These are phyloP conservation scores for Hyalella azteca DNA, from an alignment of 2,888 invertebrate species.

Conservation along the genomic window DNA sequence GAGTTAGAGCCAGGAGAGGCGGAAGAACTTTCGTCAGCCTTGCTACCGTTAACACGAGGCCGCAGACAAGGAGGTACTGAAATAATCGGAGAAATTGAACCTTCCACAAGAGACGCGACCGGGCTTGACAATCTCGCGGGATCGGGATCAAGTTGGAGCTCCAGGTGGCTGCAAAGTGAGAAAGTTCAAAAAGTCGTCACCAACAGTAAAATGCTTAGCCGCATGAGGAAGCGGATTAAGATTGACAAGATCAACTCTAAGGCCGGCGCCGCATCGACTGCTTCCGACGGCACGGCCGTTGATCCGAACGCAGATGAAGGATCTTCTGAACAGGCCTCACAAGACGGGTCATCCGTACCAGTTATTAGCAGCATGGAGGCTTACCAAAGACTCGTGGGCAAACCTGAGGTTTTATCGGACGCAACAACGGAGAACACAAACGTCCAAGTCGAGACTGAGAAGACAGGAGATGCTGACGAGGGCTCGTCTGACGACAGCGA, in stretches of 20 bases:
- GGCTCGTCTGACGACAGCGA: slow-evolving; percentile 50
- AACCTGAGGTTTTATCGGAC: neutral
- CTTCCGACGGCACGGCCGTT: neutral
- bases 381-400: slow-evolving; percentile 60
- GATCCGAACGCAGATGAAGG: slow-evolving; percentile 15
- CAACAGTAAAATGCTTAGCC: slow-evolving; percentile 60
- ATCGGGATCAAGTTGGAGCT: slow-evolving; percentile 60
- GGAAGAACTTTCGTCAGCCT: slow-evolving; percentile 12
- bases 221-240: slow-evolving; percentile 59
- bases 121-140: slow-evolving; percentile 38
- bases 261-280: slow-evolving; percentile 37
- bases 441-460: neutral
- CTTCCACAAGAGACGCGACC: slow-evolving; percentile 38
- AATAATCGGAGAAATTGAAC: slow-evolving; percentile 56
- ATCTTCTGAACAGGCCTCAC: neutral
- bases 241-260: slow-evolving; percentile 50
- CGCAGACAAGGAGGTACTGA: slow-evolving; percentile 40
- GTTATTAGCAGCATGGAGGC: slow-evolving; percentile 61
- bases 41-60: no score
- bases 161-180: slow-evolving; percentile 60
- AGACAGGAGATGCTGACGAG: slow-evolving; percentile 28
- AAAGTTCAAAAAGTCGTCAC: slow-evolving; percentile 61
- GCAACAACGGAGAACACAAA: neutral
- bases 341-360: no score
- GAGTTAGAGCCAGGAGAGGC: slow-evolving; percentile 13